Base-by-base conservation (phyloP, 1,140 invertebrate genomes). In the Drosophila quadrilineata region DNA sequence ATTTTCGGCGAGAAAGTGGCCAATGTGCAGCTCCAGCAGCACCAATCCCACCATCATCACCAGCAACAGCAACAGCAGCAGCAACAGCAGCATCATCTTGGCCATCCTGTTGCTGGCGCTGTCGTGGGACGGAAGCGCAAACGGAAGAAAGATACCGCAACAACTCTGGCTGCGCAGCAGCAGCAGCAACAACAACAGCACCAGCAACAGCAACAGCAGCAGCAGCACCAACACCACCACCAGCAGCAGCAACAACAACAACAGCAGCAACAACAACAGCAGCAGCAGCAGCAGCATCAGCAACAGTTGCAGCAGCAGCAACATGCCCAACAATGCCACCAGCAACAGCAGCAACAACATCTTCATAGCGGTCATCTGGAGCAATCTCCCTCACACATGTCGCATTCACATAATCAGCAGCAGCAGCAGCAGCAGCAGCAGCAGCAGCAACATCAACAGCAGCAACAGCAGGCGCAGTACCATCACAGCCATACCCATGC, bases 1-100 rank as follows among this genome's bases (percentile, higher is more conserved):
- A 89, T 90, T 0, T 88, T 89, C 19, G 85, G 75, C 0, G 88
- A 89, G 31, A 89, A 89, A 50, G 86, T 85, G 10, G 35, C 46
- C 0, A 40, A 38, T 8, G 69, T 19, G 14, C 48, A 31, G n/a
- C 31, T 45, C 70, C 0, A 12, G 29, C 3, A 17, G 33, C 1
- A 16, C 22, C 1, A 41, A 22, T n/a, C 17, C 29, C 54, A 14
- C 56, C 19, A 3, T 8, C n/a, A n/a, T n/a, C n/a, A n/a, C n/a
- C n/a, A n/a, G n/a, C n/a, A n/a, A n/a, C n/a, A n/a, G n/a, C n/a
- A n/a, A n/a, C n/a, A n/a, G n/a, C n/a, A n/a, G n/a, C n/a, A n/a
- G n/a, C n/a, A n/a, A n/a, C n/a, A n/a, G n/a, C n/a, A n/a, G n/a
- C n/a, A 35, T 1, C 19, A 10, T 4, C 59, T 0, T 0, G 41